phyloP scores from a whole-genome alignment of 2,797 vertebrate genomes.

The Poliocrania exsul region DNA sequence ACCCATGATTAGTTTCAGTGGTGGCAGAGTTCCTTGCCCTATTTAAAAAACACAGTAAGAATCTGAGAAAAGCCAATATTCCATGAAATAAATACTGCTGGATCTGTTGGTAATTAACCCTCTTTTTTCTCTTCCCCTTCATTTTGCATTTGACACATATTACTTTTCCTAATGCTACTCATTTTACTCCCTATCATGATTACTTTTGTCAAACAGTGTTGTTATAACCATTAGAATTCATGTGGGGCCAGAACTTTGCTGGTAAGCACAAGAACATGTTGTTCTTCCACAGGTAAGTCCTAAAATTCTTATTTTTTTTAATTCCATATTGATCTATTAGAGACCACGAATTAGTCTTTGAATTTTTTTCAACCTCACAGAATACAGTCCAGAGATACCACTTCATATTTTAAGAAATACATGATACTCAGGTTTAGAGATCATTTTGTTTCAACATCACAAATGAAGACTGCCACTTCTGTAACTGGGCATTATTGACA shows the following conservation, averaged over 20 bases:
- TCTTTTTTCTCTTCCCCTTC: background rate
- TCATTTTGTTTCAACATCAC: slow-evolving; percentile 14
- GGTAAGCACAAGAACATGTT: background rate
- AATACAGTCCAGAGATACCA: background rate
- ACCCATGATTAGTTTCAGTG: background rate
- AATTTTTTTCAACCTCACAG: background rate
- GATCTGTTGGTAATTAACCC: background rate
- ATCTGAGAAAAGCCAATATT: background rate
- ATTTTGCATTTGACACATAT: background rate
- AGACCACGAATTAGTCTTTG: background rate
- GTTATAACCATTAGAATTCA: background rate
- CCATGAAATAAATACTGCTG: background rate
- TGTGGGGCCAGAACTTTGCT: background rate
- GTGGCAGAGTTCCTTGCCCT: background rate
- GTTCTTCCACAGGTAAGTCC: background rate
- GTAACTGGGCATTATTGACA: slow-evolving; percentile 21
- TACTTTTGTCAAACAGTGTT: background rate
- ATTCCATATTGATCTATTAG: background rate
- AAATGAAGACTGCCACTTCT: slow-evolving; percentile 6
- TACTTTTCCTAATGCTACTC: background rate
- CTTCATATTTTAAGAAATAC: background rate
- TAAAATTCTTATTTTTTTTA: background rate
- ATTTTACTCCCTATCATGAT: background rate
- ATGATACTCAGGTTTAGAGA: background rate
- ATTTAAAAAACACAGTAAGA: background rate